A percentile compares a stretch with the other conserved stretches of the same genome.
Conservation (phyloP, 2,797 vertebrate species). For the Chanos chanos region DNA sequence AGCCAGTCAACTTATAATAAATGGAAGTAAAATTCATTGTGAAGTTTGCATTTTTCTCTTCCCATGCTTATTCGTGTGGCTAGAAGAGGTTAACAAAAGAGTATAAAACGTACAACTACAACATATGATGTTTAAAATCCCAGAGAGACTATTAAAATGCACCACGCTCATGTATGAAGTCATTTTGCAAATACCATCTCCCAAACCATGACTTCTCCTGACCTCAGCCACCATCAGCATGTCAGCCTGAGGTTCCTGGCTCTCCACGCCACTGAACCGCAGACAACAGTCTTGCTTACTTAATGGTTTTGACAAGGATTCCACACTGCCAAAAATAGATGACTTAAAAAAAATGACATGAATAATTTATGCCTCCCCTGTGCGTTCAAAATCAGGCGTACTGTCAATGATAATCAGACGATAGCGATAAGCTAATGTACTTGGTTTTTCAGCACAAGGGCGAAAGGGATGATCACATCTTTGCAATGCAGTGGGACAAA, state of each 20-base stretch:
- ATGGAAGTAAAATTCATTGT: not conserved
- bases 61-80: conserved; percentile 16
- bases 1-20: not conserved
- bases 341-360: conserved; percentile 54
- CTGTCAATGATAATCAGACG: conserved; percentile 62
- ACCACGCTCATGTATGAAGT: conserved; percentile 21
- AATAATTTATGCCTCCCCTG: conserved; percentile 63
- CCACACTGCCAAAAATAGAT: conserved; percentile 52
- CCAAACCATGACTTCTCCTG: conserved; percentile 14
- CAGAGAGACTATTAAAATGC: conserved; percentile 27
- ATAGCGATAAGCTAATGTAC: conserved; percentile 61
- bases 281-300: conserved; percentile 37
- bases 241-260: not conserved
- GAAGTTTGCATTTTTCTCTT: not conserved
- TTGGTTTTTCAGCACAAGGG: conserved; percentile 58
- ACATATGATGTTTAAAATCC: conserved; percentile 16
- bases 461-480: conserved; percentile 61
- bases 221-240: not conserved
- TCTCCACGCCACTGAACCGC: conserved; percentile 5
- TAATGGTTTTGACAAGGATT: conserved; percentile 41
- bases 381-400: conserved; percentile 50
- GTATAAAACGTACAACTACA: not conserved
- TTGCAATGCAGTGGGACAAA: conserved; percentile 59
- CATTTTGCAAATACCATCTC: conserved; percentile 14
- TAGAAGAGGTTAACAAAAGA: conserved; percentile 7